Percentiles rank a stretch among this genome's conserved stretches.
phyloP scores from a whole-genome alignment of 2,888 invertebrate species.

The Scotopteryx bipunctaria region DNA sequence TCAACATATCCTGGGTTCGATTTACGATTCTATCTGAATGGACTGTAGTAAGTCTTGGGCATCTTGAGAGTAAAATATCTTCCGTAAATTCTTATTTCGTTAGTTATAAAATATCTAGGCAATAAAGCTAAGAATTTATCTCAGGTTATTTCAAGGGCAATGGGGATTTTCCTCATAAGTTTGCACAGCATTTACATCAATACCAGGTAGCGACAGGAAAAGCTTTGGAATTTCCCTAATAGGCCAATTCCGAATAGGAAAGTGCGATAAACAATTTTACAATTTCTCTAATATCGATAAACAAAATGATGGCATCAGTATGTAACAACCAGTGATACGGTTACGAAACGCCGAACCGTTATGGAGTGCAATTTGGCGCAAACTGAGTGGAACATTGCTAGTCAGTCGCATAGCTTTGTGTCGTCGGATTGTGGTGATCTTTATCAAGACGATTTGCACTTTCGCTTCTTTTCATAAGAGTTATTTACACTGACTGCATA shows the following conservation, averaged over 20 bases:
- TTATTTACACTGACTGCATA: neutral
- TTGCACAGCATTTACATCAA: neutral
- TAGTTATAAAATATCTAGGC: neutral
- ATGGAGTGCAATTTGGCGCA: slow-evolving; percentile 31
- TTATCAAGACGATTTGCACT: slow-evolving; percentile 23
- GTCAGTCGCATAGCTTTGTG: slow-evolving; percentile 18
- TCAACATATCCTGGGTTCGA: no score
- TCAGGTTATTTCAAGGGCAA: neutral
- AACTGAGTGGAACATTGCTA: slow-evolving; percentile 33
- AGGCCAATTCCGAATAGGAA: neutral
- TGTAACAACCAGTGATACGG: slow-evolving; percentile 13
- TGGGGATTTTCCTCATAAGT: neutral
- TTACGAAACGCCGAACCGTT: slow-evolving; percentile 11
- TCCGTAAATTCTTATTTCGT: no score
- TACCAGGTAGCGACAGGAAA: neutral
- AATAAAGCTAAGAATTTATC: no score
- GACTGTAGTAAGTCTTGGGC: no score
- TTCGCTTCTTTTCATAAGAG: slow-evolving; percentile 24
- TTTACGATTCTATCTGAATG: no score
- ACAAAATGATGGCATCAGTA: neutral
- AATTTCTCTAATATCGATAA: neutral
- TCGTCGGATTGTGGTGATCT: slow-evolving; percentile 18
- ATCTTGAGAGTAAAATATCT: no score
- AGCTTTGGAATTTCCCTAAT: neutral
- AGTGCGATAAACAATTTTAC: neutral